Evolutionary conservation across 2,797 vertebrate genomes (phyloP).

Genomic region (Falco peregrinus): DNA sequence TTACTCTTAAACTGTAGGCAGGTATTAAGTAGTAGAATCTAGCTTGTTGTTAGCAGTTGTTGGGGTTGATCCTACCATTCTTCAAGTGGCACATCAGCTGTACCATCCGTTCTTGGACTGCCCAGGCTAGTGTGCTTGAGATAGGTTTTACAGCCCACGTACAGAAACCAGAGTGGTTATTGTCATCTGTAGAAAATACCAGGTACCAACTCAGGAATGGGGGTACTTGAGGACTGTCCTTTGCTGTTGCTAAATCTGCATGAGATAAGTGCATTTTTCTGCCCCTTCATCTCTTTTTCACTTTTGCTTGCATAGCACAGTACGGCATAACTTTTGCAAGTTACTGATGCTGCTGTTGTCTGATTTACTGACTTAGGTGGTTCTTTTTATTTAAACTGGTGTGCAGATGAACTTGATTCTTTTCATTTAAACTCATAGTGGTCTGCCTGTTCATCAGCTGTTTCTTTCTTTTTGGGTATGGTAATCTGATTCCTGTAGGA

Average conservation of each 20-base stretch:
- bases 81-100: rapidly evolving
- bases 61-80: not conserved
- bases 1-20: not conserved
- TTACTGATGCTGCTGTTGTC: not conserved
- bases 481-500: not conserved
- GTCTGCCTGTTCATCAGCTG: not conserved
- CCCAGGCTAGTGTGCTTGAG: not conserved
- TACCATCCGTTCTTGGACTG: not conserved
- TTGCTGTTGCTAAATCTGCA: not conserved
- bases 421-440: not conserved
- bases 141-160: not conserved
- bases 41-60: not conserved
- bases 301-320: not conserved
- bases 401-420: not conserved
- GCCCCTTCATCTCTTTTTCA: not conserved
- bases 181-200: not conserved
- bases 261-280: not conserved
- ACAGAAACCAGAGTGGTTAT: not conserved
- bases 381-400: not conserved
- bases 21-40: not conserved
- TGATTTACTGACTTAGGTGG: not conserved
- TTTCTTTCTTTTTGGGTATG: not conserved
- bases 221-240: not conserved
- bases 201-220: not conserved
- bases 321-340: not conserved